Conservation (phyloP, 1,140 invertebrate genomes). For the Dendrolimus kikuchii region DNA sequence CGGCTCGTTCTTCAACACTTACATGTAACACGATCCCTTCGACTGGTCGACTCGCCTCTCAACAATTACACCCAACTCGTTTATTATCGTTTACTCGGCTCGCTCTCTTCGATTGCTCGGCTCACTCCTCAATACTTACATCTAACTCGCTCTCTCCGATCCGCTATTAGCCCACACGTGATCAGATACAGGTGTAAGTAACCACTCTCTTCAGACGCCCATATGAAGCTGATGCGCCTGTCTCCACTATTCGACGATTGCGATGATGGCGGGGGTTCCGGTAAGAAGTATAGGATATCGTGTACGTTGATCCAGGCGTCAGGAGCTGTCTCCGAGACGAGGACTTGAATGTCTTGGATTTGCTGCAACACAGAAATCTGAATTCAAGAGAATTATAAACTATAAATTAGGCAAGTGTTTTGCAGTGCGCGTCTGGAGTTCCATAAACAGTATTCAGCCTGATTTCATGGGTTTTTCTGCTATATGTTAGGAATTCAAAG, state of each 20-base stretch:
- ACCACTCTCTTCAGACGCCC: conserved; percentile 94
- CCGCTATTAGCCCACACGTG: conserved; percentile 65
- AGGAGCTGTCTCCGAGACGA: conserved; percentile 52
- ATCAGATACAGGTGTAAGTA: conserved; percentile 92
- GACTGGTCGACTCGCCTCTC: too few relatives aligned
- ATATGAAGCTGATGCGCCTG: conserved; percentile 82
- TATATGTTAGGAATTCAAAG: too few relatives aligned
- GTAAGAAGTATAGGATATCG: conserved; percentile 90
- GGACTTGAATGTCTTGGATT: conserved; percentile 43
- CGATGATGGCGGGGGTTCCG: conserved; percentile 35
- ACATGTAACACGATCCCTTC: too few relatives aligned
- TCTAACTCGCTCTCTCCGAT: conserved; percentile 61
- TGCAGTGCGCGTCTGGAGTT: conserved; percentile 17
- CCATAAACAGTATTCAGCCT: too few relatives aligned
- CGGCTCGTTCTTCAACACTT: too few relatives aligned
- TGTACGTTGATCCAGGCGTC: conserved; percentile 93
- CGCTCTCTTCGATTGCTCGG: too few relatives aligned
- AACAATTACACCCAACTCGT: too few relatives aligned
- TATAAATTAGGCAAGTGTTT: neutral
- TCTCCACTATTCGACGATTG: conserved; percentile 29
- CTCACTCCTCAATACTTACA: conserved; percentile 22
- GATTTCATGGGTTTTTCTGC: too few relatives aligned
- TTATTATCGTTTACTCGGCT: too few relatives aligned
- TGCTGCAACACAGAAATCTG: conserved; percentile 1
- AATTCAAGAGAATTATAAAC: neutral